Base-by-base conservation (phyloP, 2,113 vertebrate genomes). In the Jacana jacana region DNA sequence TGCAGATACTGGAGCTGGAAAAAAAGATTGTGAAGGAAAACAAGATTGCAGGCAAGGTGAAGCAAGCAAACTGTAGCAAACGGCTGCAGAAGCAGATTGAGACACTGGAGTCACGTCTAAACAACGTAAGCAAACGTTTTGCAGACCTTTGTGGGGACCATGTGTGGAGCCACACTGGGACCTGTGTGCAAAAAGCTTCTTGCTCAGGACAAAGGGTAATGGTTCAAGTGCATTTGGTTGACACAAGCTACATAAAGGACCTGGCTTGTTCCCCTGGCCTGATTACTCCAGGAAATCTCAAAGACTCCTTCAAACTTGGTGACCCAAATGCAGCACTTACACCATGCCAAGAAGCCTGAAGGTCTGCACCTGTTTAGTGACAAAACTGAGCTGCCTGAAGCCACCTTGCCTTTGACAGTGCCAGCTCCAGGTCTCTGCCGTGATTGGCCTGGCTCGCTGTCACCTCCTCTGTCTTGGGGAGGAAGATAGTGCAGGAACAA, bases 1-100 rank as follows among this genome's bases (percentile, higher is more conserved):
- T 83, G 40, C 88, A 98, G 97, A 73, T 96, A 23, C 20, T 44
- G n/a, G 92, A 96, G 14, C 52, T 96, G 69, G 87, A 95, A 33
- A 88, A 82, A 37, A 89, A 89, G 51, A 30, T 95, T 27, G 54
- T 11, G 39, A 91, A 16, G 25, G 80, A 95, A 55, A 89, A 96
- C 14, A 19, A 49, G n/a, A 39, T 17, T 27, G 25, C 25, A 27
- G 37, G 2, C 19, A 96, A 83, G n/a, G 31, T 17, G 37, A 11
- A 84, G 78, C 76, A 93, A 69, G 70, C 24, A 1, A 80, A 54
- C 18, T 24, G 27, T 4, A 76, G 61, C 48, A 90, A 90, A 64
- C 33, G 6, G 30, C 71, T 97, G 30, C 84, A 97, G 57, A 95
- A 95, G 55, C 61, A 60, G 49, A 88, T 78, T 0, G 71, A 96